A percentile compares a stretch with the other conserved stretches of the same genome.
phyloP scores from a whole-genome alignment of 2,113 vertebrate genomes.

The Benthochromis sp. region DNA sequence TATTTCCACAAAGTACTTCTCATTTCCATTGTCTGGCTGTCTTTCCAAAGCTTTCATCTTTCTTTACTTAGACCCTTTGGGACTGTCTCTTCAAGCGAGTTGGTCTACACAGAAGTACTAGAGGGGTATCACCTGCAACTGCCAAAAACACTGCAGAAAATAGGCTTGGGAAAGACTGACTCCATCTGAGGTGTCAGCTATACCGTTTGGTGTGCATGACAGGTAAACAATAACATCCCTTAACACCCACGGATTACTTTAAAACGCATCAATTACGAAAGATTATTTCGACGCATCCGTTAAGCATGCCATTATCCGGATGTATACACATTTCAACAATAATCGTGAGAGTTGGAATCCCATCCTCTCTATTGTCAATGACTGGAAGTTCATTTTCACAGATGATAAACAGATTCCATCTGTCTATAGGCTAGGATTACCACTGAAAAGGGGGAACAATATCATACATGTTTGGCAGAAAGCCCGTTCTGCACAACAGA shows the following conservation, averaged over 20 bases:
- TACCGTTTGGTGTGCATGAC: slow-evolving; percentile 41
- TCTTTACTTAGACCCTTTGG: not conserved
- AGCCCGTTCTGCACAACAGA: slow-evolving; percentile 4
- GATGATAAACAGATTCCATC: slow-evolving; percentile 11
- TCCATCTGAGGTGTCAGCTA: slow-evolving; percentile 10
- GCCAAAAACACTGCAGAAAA: slow-evolving; percentile 5
- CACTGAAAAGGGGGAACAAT: slow-evolving; percentile 13
- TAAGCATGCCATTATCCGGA: slow-evolving; percentile 44
- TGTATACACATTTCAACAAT: slow-evolving; percentile 38
- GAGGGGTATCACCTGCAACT: slow-evolving; percentile 20
- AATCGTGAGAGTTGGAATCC: slow-evolving; percentile 29
- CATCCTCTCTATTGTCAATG: slow-evolving; percentile 21
- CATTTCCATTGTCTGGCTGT: slow-evolving; percentile 7
- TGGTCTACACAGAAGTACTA: slow-evolving; percentile 5
- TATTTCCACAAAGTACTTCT: not conserved
- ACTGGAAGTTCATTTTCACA: slow-evolving; percentile 32
- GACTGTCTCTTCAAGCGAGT: slow-evolving; percentile 1
- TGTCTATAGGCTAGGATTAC: slow-evolving; percentile 55
- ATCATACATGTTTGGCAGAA: slow-evolving; percentile 7
- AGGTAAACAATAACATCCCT: slow-evolving; percentile 42
- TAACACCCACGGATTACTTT: slow-evolving; percentile 33
- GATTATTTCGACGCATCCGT: slow-evolving; percentile 56
- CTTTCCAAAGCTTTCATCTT: not conserved
- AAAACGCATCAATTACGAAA: slow-evolving; percentile 57
- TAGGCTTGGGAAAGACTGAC: not conserved